Percentiles rank a stretch among this genome's conserved stretches.
These are phyloP conservation scores for Myrmecophaga tridactyla DNA, from an alignment of 2,113 vertebrate species.

Conservation along the genomic window DNA sequence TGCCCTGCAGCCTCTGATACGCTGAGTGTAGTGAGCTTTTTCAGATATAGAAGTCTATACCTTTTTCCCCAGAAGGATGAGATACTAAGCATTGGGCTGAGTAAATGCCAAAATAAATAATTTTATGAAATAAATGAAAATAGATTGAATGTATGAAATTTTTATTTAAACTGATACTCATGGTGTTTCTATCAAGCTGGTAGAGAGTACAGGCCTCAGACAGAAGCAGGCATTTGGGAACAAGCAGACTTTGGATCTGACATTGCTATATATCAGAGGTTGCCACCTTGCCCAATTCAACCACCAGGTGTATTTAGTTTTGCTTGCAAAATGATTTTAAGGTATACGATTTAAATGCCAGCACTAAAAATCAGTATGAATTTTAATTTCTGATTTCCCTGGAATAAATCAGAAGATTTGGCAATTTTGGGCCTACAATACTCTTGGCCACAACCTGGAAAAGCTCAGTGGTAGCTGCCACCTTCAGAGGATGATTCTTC, in stretches of 20 bases:
- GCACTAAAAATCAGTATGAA: neutral
- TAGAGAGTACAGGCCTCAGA: neutral
- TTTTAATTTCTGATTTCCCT: neutral
- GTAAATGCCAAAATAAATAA: slow-evolving; percentile 28
- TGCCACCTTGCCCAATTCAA: neutral
- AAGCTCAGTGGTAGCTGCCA: no score
- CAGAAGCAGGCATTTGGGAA: neutral
- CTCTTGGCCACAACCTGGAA: neutral
- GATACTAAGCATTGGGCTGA: neutral
- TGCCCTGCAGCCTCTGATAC: neutral
- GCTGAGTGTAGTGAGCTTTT: neutral
- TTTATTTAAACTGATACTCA: no score
- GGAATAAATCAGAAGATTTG: neutral
- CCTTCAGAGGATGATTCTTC: neutral
- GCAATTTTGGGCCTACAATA: neutral
- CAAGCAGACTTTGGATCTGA: neutral
- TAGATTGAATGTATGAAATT: no score
- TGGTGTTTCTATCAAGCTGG: neutral
- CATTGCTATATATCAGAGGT: neutral
- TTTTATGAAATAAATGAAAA: no score
- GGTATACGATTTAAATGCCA: neutral
- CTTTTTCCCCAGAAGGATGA: neutral
- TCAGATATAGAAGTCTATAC: slow-evolving; percentile 15
- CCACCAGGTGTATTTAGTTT: neutral
- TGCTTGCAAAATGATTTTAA: neutral